Base-by-base conservation (phyloP, 2,888 invertebrate genomes). In the Dynastes grantii region DNA sequence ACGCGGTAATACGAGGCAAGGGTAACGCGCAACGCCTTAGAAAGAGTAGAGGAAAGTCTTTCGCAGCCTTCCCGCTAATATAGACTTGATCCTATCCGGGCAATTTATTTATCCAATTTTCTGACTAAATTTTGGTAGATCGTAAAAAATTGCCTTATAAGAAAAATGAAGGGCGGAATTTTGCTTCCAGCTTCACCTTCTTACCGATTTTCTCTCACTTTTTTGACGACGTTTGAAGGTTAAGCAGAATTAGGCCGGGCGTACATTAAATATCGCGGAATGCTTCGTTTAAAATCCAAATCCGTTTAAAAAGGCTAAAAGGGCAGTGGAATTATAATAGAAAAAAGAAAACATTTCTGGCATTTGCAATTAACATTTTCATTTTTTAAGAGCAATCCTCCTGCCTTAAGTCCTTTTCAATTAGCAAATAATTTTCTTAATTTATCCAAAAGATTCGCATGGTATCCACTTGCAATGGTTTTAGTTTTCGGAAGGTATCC, bases 61-160 rank as follows among this genome's bases (percentile, higher is more conserved):
- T 58, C 45, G 45, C 45, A 45, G 45, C 37, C 76, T 22, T 53
- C 53, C 13, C 67, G 78, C 53, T 73, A 78, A 78, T 78, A 78
- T 73, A 78, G 78, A 73, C 73, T 53, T 64, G 78, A 78, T 78
- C 73, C 73, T 71, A 73, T 78, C 78, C 78, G 55, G 37, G 75
- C 78, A 73, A 78, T 78, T 78, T 78, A 78, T 78, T 73, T 73
- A 73, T 67, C 78, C 78, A 78, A 78, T 78, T 75, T 78, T 78
- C 73, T 58, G 67, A 67, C 78, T 79, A 79, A 79, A 79, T 79
- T 79, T 79, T 64, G 70, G 76, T 76, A 76, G 68, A 76, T 76
- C 76, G 76, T 76, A 79, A 79, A 76, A 79, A 64, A 79, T 76
- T 76, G 71, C 63, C 76, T 76, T 76, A 76, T 76, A 51, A 76